Conservation (phyloP, 2,888 invertebrate species). For the Uropetala carovei region DNA sequence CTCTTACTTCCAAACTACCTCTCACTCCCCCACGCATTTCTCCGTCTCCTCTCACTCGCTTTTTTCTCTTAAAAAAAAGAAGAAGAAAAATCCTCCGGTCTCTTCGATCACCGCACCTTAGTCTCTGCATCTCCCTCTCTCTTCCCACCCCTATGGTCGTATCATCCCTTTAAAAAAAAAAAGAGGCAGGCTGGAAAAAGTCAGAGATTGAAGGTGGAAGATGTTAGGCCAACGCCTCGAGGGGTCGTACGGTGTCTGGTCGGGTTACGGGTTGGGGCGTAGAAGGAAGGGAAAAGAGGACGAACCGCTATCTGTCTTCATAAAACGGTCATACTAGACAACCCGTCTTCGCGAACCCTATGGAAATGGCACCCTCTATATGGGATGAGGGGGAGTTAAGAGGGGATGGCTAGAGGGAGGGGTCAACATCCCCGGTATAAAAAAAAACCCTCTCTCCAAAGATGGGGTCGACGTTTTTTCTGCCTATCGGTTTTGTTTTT, state of each 20-base stretch:
- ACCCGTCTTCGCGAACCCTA: slow-evolving; percentile 33
- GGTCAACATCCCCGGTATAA: not conserved
- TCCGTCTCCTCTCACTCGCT: not conserved
- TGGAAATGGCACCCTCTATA: slow-evolving; percentile 1
- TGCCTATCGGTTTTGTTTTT: not conserved
- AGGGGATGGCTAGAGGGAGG: not conserved
- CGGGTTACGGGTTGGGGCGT: not conserved
- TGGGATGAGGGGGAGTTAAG: not conserved
- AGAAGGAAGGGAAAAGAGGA: not conserved
- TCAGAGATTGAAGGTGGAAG: not conserved
- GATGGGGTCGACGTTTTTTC: not conserved
- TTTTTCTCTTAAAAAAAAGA: too few relatives aligned
- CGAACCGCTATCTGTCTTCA: slow-evolving; percentile 43
- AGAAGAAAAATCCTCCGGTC: too few relatives aligned
- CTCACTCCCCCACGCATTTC: not conserved
- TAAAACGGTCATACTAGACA: slow-evolving; percentile 55
- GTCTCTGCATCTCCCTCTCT: too few relatives aligned
- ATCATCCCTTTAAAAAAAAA: too few relatives aligned
- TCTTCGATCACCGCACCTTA: too few relatives aligned
- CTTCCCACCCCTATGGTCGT: too few relatives aligned
- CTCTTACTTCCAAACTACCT: not conserved
- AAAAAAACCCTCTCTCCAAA: not conserved
- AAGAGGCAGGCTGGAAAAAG: too few relatives aligned
- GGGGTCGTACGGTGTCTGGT: not conserved
- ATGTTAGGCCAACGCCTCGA: not conserved